Evolutionary conservation across 2,113 vertebrate species (phyloP).

Genomic region (Neogale vison): DNA sequence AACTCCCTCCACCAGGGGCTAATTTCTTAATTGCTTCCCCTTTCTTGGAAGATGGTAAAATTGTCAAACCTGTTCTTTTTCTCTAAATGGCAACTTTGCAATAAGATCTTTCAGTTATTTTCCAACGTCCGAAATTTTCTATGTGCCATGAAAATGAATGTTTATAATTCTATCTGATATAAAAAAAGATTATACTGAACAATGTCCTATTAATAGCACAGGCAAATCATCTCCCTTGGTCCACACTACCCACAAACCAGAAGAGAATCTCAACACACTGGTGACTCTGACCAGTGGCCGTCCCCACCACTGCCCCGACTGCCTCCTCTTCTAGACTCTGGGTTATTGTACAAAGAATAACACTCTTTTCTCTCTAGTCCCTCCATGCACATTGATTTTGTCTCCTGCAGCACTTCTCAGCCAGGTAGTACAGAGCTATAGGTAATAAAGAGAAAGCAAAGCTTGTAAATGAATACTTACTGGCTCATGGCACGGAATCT

Average conservation of each 20-base stretch:
- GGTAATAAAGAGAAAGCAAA: neutral
- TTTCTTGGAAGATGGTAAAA: neutral
- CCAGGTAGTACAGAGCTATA: neutral
- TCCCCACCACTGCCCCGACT: neutral
- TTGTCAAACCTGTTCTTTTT: neutral
- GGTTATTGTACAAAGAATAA: neutral
- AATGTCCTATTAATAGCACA: neutral
- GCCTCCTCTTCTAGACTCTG: neutral
- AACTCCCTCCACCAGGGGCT: neutral
- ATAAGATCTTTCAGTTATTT: neutral
- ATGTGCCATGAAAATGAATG: neutral
- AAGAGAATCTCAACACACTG: neutral
- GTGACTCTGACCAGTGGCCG: neutral
- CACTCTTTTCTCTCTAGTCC: neutral
- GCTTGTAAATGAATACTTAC: neutral
- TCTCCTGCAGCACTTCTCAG: neutral
- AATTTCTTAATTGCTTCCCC: neutral
- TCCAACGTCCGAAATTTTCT: slow-evolving; percentile 12
- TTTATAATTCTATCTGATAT: neutral
- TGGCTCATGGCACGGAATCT: neutral
- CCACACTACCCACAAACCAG: neutral
- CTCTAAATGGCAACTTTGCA: neutral
- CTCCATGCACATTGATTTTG: neutral
- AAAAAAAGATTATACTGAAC: neutral
- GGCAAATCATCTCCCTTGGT: neutral